Percentiles rank a stretch among this genome's conserved stretches.
phyloP scores from a whole-genome alignment of 2,113 vertebrate genomes.

The Chunga burmeisteri region DNA sequence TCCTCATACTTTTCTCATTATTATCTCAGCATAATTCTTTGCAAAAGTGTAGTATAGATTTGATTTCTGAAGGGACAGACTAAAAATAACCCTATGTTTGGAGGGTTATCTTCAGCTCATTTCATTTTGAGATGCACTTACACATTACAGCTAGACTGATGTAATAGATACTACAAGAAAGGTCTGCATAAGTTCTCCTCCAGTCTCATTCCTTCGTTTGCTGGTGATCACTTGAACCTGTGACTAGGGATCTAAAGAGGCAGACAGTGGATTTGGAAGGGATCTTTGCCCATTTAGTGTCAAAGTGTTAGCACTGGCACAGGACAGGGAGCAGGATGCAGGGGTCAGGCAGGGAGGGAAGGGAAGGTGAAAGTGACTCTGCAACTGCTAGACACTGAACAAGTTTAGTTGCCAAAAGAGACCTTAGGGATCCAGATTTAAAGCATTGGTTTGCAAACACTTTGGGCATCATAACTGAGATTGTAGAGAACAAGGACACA shows the following conservation, averaged over 20 bases:
- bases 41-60: background rate
- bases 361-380: background rate
- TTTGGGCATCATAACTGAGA: background rate
- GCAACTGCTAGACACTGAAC: background rate
- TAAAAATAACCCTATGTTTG: background rate
- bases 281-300: background rate
- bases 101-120: background rate
- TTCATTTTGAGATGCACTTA: background rate
- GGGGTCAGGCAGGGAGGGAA: background rate
- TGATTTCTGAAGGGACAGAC: background rate
- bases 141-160: background rate
- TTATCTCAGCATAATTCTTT: background rate
- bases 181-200: background rate
- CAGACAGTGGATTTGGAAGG: background rate
- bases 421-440: background rate
- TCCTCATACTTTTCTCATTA: background rate
- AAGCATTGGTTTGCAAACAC: background rate
- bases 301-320: background rate
- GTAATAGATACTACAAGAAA: background rate
- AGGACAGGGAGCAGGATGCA: background rate
- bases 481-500: background rate
- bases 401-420: background rate
- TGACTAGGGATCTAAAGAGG: background rate
- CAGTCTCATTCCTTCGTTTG: background rate
- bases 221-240: background rate